phyloP scores from a whole-genome alignment of 2,888 invertebrate species.

The Sphecodes monilicornis region DNA sequence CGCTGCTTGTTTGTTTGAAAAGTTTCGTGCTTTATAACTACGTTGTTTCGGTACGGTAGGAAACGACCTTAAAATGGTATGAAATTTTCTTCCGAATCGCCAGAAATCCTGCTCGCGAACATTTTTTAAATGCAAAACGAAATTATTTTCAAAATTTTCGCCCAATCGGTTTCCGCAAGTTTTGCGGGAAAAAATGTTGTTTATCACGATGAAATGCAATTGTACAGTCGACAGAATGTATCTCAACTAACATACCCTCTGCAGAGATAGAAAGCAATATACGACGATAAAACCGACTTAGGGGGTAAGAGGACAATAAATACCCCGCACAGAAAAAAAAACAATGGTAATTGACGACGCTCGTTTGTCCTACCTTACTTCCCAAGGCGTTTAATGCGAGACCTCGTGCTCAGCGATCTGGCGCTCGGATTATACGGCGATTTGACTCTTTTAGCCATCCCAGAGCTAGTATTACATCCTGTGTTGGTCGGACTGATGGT shows the following conservation, averaged over 20 bases:
- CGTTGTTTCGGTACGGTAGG: too few relatives aligned
- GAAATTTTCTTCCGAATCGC: background rate
- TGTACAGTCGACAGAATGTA: constrained; percentile 1
- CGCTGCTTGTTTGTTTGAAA: too few relatives aligned
- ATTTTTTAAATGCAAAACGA: background rate
- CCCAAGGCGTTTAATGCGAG: constrained; percentile 81
- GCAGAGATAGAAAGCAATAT: constrained; percentile 22
- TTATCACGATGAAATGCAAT: constrained; percentile 34
- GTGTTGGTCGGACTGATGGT: constrained; percentile 57
- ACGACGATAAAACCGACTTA: constrained; percentile 32
- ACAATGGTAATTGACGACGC: constrained; percentile 16
- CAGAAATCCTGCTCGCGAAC: background rate
- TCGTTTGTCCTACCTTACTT: constrained; percentile 71
- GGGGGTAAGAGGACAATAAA: constrained; percentile 55
- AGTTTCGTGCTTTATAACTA: too few relatives aligned
- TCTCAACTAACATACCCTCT: background rate
- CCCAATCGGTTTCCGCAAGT: background rate
- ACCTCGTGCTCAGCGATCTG: constrained; percentile 80
- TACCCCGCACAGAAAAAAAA: constrained; percentile 49
- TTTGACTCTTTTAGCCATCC: constrained; percentile 79
- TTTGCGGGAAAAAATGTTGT: background rate
- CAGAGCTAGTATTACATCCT: constrained; percentile 66
- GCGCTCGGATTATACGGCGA: constrained; percentile 80
- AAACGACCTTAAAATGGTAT: background rate
- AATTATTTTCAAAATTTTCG: background rate